These are phyloP conservation scores for Caranx melampygus DNA, from an alignment of 2,113 vertebrate genomes.

Conservation along the genomic window DNA sequence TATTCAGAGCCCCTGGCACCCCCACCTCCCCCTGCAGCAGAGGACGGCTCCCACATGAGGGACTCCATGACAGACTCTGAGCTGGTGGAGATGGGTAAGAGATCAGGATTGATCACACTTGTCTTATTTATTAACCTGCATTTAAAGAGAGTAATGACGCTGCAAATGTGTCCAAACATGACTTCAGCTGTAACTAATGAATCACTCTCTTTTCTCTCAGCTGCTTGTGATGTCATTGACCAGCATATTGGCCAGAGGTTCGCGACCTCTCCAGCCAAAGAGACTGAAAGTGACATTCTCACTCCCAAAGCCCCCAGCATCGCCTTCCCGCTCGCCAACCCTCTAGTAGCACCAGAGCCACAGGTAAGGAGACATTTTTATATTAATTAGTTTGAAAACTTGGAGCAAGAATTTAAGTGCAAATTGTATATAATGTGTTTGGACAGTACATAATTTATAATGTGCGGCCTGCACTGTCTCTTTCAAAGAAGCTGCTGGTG, in stretches of 20 bases:
- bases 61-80: conserved; percentile 87
- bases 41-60: conserved; percentile 58
- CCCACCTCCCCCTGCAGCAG: conserved; percentile 62
- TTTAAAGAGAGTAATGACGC: background rate
- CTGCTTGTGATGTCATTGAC: conserved; percentile 81
- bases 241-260: conserved; percentile 70
- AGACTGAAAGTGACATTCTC: conserved; percentile 79
- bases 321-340: conserved; percentile 90
- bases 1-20: conserved; percentile 82
- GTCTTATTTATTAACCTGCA: conserved; percentile 42
- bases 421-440: background rate
- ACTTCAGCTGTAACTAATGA: background rate
- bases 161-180: background rate
- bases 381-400: background rate
- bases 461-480: rapidly evolving
- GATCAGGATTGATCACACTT: background rate
- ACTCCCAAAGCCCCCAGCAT: conserved; percentile 90
- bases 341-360: conserved; percentile 87
- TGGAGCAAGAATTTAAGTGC: background rate
- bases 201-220: conserved; percentile 69
- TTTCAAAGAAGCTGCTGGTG: background rate
- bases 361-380: conserved; percentile 57
- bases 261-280: conserved; percentile 52
- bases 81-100: conserved; percentile 88
- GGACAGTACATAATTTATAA: background rate